Conservation (phyloP, 2,888 invertebrate species). For the Megaustenia siamemsis region DNA sequence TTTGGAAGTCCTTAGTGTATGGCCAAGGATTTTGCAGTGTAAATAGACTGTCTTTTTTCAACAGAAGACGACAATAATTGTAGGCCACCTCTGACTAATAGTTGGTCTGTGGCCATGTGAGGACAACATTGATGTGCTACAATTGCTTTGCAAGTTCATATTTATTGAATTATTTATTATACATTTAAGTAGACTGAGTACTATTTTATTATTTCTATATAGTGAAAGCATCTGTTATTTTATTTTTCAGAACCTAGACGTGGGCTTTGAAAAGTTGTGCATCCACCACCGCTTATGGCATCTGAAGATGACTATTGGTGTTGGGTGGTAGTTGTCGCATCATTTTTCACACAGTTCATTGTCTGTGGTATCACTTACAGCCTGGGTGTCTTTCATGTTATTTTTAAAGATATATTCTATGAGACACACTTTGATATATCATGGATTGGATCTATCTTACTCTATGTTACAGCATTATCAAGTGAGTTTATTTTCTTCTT, state of each 20-base stretch:
- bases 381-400: slow-evolving; percentile 74
- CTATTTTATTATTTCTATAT: background rate
- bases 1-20: too few species aligned
- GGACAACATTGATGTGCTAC: too few species aligned
- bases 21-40: too few species aligned
- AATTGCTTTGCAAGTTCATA: too few species aligned
- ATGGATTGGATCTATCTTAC: slow-evolving; percentile 72
- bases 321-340: slow-evolving; percentile 73
- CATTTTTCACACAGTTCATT: slow-evolving; percentile 75
- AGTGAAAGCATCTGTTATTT: background rate
- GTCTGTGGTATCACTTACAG: slow-evolving; percentile 76
- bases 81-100: too few species aligned
- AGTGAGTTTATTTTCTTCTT: slow-evolving; percentile 63
- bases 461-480: slow-evolving; percentile 73
- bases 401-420: slow-evolving; percentile 71
- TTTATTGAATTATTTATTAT: too few species aligned
- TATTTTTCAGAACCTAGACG: slow-evolving; percentile 65
- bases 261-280: slow-evolving; percentile 64
- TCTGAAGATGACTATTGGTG: slow-evolving; percentile 63
- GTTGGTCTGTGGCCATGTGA: too few species aligned
- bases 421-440: slow-evolving; percentile 74
- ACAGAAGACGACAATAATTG: too few species aligned
- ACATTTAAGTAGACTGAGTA: too few species aligned
- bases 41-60: too few species aligned
- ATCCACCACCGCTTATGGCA: slow-evolving; percentile 58